phyloP scores from a whole-genome alignment of 2,888 invertebrate genomes.

The Oegoconia quadripuncta region DNA sequence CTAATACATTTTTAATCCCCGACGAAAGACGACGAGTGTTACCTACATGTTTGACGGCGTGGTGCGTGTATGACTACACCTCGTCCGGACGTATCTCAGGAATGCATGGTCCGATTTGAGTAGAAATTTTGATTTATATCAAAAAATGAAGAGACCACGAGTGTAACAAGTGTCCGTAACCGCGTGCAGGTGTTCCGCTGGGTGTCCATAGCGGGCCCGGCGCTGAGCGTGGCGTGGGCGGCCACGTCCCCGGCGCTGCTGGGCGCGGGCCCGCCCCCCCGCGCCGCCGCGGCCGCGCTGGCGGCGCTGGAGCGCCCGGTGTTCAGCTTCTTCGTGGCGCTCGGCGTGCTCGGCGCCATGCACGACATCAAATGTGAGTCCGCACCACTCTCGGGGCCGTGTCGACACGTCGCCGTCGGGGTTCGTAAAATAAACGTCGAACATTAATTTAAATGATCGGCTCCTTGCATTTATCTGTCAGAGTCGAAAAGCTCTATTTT shows the following conservation, averaged over 20 bases:
- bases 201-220: slow-evolving; percentile 41
- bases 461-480: no score
- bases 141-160: no score
- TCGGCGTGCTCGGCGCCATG: slow-evolving; percentile 58
- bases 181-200: slow-evolving; percentile 59
- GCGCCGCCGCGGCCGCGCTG: slow-evolving; percentile 46
- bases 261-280: slow-evolving; percentile 36
- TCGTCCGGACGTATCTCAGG: no score
- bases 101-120: no score
- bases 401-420: no score
- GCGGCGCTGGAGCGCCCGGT: slow-evolving; percentile 60
- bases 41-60: no score
- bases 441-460: no score
- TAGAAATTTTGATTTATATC: no score
- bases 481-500: no score
- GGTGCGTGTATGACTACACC: no score
- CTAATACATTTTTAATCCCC: background rate
- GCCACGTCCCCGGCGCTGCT: slow-evolving; percentile 44
- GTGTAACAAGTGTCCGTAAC: no score
- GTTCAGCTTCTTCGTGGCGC: slow-evolving; percentile 47
- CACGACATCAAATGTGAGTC: slow-evolving; percentile 54
- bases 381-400: background rate
- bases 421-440: no score
- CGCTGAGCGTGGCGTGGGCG: slow-evolving; percentile 51
- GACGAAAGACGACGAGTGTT: background rate